Conservation (phyloP, 2,113 vertebrate species). For the Hydropotes inermis region DNA sequence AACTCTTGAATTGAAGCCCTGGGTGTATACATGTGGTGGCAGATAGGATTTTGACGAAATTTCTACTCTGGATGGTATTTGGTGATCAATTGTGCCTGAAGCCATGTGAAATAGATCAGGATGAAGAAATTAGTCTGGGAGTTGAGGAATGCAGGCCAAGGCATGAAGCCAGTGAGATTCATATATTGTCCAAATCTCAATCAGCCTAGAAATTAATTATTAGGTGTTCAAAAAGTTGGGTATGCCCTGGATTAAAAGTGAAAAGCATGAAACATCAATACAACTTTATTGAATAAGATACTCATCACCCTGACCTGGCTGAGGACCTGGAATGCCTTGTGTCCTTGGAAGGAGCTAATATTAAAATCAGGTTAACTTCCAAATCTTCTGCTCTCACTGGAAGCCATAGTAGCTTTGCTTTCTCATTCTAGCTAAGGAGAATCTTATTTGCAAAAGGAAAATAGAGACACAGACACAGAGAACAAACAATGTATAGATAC, state of each 20-base stretch:
- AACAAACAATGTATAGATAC: neutral
- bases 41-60: neutral
- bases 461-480: neutral
- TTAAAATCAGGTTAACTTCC: neutral
- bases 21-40: neutral
- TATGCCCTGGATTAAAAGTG: neutral
- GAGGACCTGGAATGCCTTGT: neutral
- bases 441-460: neutral
- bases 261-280: neutral
- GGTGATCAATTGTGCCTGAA: neutral
- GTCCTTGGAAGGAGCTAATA: neutral
- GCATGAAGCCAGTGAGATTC: neutral
- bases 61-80: neutral
- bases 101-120: neutral
- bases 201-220: neutral
- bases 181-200: neutral
- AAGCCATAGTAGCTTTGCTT: neutral
- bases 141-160: neutral
- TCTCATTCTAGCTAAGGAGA: neutral
- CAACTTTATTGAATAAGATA: neutral
- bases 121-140: neutral
- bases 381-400: fast-evolving
- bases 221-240: neutral
- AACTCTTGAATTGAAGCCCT: neutral
- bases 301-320: neutral